Conservation (phyloP, 92 coral and sea anemone species). For the Plumapathes pennacea region DNA sequence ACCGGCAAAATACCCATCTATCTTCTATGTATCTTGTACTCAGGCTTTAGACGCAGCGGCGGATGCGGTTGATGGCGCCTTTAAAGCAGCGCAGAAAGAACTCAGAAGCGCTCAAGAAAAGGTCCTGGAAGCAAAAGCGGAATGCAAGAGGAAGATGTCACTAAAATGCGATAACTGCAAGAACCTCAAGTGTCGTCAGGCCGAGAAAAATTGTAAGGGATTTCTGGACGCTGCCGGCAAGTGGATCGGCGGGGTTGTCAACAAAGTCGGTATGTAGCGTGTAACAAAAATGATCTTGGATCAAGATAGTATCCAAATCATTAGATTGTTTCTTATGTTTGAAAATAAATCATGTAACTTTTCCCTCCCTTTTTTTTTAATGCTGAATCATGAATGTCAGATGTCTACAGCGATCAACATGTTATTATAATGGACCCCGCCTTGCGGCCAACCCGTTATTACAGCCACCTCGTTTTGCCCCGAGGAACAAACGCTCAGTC, state of each 20-base stretch:
- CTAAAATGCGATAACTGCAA: constrained; percentile 86
- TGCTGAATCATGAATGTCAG: no score
- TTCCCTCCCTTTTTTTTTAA: no score
- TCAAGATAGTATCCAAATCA: no score
- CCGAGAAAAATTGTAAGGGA: constrained; percentile 75
- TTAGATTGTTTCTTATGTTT: no score
- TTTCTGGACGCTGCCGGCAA: constrained; percentile 85
- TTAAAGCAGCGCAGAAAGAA: constrained; percentile 79
- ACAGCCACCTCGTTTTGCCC: no score
- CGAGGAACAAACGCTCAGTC: no score
- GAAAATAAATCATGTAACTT: no score
- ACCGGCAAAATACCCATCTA: no score
- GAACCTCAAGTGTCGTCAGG: constrained; percentile 75
- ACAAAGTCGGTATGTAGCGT: constrained; percentile 65
- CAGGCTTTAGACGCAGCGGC: constrained; percentile 89
- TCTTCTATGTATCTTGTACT: background rate
- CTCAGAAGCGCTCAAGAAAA: constrained; percentile 63
- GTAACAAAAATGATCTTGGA: no score
- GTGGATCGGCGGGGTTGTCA: constrained; percentile 84
- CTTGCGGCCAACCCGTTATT: no score
- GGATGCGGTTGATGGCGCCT: constrained; percentile 76
- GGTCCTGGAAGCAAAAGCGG: constrained; percentile 68
- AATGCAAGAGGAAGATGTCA: constrained; percentile 83
- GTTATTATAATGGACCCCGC: no score
- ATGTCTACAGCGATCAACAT: no score